Evolutionary conservation across 2,797 vertebrate species (phyloP), one percentile per base, ranked within the genome.

Genomic region (Megaceryle alcyon): DNA sequence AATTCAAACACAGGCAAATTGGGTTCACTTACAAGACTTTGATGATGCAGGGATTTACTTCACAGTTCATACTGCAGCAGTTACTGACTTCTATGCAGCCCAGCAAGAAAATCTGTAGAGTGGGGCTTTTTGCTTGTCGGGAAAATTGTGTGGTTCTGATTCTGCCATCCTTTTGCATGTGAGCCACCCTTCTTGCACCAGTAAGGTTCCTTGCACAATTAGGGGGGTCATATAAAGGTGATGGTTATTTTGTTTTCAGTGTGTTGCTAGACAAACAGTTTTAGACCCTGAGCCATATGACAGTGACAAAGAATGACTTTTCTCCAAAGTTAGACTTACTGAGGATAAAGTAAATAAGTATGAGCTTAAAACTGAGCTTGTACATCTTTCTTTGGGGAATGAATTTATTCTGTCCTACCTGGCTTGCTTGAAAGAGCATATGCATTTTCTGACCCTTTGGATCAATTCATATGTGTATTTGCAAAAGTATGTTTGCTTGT

Each of bases 1-100:
- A 94, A 90, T 92, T 94, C 77, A 80, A 92, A 82, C 53, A 12
- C 61, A 51, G 41, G 78, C 51, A 81, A 85, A 93, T 37, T 65
- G 49, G 35, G 76, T 94, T 96, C 66, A 53, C 75, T 87, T 91
- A 48, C 28, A 87, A 87, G 60, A 49, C 59, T 94, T 72, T 75
- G 90, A 71, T 79, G 77, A 72, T 82, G 70, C 43, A 54, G 64
- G 13, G 28, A 1, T 80, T 96, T 89, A 72, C 26, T 86, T n/a
- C 14, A 9, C n/a, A 41, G 57, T 82, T 91, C 46, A 72, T 7
- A 6, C 43, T 53, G 1, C 28, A 37, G 56, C 87, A 83, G 35
- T 71, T 86, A 84, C 5, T 72, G 71, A 39, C 53, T 82, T 82
- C 53, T 80, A 31, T 92, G 25, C 39, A 83, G 71, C 46, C 26